phyloP scores from a whole-genome alignment of 2,797 vertebrate species.

The Gymnothorax javanicus region DNA sequence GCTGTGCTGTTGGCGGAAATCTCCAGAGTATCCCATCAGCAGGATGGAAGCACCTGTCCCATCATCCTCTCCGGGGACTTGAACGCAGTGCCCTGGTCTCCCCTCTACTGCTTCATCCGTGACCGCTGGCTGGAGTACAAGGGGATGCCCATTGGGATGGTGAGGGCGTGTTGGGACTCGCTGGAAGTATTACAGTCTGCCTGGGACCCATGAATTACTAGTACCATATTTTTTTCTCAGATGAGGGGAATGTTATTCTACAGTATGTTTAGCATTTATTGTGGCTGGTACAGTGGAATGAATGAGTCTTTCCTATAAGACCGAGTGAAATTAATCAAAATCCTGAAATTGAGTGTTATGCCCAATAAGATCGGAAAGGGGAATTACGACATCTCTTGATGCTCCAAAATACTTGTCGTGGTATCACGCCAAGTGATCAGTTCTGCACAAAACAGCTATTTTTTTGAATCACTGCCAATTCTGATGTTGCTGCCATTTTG shows the following conservation, averaged over 20 bases:
- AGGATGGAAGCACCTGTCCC: conserved; percentile 76
- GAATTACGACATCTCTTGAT: too few relatives aligned
- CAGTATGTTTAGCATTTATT: not conserved
- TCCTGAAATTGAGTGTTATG: too few relatives aligned
- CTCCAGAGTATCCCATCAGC: conserved; percentile 67
- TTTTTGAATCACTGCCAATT: too few relatives aligned
- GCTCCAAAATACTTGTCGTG: too few relatives aligned
- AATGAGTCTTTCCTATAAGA: not conserved
- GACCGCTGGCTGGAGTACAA: conserved; percentile 82
- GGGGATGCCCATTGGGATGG: conserved; percentile 83
- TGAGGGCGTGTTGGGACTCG: conserved; percentile 52
- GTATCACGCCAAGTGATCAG: too few relatives aligned
- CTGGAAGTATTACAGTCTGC: not conserved
- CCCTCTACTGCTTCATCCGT: conserved; percentile 87
- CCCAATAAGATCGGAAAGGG: too few relatives aligned
- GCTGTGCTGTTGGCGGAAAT: conserved; percentile 93
- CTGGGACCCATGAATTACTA: not conserved
- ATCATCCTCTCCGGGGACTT: conserved; percentile 93
- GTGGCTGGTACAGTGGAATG: not conserved
- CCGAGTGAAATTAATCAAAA: not conserved
- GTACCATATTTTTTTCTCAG: not conserved
- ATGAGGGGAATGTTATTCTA: not conserved
- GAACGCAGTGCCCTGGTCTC: conserved; percentile 91
- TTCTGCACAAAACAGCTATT: too few relatives aligned
- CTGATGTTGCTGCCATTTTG: too few relatives aligned